phyloP scores from a whole-genome alignment of 1,140 invertebrate genomes.

The Dryas iulia region DNA sequence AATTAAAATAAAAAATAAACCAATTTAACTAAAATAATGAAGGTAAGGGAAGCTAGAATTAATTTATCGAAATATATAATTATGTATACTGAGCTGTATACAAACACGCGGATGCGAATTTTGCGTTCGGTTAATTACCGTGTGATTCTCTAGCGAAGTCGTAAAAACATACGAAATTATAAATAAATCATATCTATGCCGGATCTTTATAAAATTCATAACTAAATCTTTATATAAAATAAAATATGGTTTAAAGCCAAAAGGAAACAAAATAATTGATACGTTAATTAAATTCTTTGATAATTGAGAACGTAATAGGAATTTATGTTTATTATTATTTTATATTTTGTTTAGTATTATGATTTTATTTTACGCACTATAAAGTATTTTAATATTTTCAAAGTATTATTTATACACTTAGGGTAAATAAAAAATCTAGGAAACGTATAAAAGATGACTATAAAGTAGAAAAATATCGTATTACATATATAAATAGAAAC shows the following conservation, averaged over 20 bases:
- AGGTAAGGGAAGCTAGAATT: neutral
- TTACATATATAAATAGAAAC: neutral
- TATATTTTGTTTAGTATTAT: neutral
- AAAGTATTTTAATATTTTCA: no score
- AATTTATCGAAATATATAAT: conserved; percentile 1
- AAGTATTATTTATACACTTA: no score
- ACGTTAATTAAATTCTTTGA: neutral
- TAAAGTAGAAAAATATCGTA: no score
- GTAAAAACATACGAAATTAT: conserved; percentile 29
- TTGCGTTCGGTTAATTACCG: conserved; percentile 19
- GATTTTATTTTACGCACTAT: no score
- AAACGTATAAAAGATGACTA: no score
- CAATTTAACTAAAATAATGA: neutral
- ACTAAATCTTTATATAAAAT: neutral
- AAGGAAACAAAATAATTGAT: neutral
- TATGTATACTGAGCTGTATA: neutral
- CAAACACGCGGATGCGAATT: conserved; percentile 20
- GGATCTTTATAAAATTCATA: neutral
- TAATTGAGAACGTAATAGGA: neutral
- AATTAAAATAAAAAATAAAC: neutral
- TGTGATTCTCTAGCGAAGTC: conserved; percentile 11
- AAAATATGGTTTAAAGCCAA: neutral
- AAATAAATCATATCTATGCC: conserved; percentile 28
- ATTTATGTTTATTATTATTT: neutral
- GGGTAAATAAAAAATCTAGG: no score